These are phyloP conservation scores for Gymnothorax javanicus DNA, from an alignment of 2,797 vertebrate genomes.

Conservation along the genomic window DNA sequence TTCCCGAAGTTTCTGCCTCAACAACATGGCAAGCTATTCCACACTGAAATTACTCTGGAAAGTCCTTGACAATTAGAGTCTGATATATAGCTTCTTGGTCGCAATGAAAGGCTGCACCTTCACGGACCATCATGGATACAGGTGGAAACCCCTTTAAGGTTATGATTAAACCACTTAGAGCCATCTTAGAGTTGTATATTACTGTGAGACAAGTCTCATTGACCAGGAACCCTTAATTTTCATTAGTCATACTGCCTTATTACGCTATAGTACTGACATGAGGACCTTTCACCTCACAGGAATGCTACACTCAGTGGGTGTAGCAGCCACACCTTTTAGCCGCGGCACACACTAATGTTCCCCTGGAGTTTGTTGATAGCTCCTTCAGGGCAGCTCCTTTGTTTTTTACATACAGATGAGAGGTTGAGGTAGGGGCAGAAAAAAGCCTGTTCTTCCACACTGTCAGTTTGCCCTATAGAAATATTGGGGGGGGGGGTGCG, in stretches of 20 bases:
- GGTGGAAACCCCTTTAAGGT: too few relatives aligned
- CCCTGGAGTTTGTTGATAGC: not conserved
- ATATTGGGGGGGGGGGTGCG: not conserved
- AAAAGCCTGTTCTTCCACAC: not conserved
- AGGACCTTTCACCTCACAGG: not conserved
- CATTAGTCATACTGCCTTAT: not conserved
- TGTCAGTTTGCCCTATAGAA: not conserved
- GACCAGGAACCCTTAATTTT: not conserved
- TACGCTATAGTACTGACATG: not conserved
- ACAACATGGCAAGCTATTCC: too few relatives aligned
- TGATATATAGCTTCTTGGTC: too few relatives aligned
- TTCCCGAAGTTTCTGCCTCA: too few relatives aligned
- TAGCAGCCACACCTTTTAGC: not conserved
- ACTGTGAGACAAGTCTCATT: not conserved
- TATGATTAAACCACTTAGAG: too few relatives aligned
- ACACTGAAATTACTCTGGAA: too few relatives aligned
- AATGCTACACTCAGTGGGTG: not conserved
- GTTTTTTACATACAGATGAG: not conserved
- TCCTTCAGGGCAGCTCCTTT: not conserved
- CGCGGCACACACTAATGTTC: not conserved
- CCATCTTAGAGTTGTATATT: too few relatives aligned
- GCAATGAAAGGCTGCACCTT: too few relatives aligned
- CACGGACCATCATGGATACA: too few relatives aligned
- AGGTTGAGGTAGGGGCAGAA: not conserved
- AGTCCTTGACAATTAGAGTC: too few relatives aligned